A percentile compares a stretch with the other conserved stretches of the same genome.
Conservation (phyloP, 2,113 vertebrate species). For the Hemibagrus wyckioides region DNA sequence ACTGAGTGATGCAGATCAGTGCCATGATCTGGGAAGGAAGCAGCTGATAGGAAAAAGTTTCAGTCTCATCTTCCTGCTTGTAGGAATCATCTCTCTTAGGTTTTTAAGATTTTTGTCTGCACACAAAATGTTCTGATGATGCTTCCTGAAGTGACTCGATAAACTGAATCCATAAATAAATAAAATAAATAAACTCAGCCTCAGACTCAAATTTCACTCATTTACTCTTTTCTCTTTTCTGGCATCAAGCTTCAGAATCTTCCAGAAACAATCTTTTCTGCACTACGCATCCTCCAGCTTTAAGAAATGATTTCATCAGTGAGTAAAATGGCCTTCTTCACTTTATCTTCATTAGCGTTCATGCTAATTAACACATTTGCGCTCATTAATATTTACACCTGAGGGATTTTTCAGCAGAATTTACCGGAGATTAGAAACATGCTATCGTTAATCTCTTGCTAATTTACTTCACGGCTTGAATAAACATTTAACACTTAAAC, state of each 20-base stretch:
- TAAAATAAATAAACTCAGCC: not conserved
- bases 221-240: not conserved
- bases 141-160: not conserved
- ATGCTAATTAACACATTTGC: not conserved
- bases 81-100: not conserved
- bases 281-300: no score
- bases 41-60: not conserved
- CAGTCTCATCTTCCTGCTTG: not conserved
- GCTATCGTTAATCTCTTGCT: not conserved
- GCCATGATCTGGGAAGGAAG: not conserved
- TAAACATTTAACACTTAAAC: not conserved
- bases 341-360: not conserved
- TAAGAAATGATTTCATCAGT: not conserved
- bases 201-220: not conserved
- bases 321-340: not conserved
- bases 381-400: not conserved
- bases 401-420: not conserved
- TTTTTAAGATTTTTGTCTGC: not conserved
- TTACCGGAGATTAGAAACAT: not conserved
- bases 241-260: not conserved
- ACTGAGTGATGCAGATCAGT: not conserved
- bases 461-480: not conserved
- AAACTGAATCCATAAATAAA: not conserved
- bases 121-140: not conserved
- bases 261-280: not conserved